Evolutionary conservation across 2,113 vertebrate species (phyloP).

Genomic region (Piaya cayana): DNA sequence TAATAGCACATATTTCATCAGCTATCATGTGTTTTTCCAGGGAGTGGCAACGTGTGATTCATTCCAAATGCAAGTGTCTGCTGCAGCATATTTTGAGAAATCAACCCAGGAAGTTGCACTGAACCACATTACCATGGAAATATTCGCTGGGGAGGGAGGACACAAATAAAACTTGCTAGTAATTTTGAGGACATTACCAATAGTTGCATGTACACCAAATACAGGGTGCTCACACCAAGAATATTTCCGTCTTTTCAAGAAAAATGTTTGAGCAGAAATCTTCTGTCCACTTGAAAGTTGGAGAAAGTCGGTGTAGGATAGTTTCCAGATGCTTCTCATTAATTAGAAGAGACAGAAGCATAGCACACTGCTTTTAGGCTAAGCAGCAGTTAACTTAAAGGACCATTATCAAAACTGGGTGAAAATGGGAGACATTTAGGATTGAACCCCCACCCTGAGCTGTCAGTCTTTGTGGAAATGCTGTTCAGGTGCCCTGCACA

Average conservation of each 20-base stretch:
- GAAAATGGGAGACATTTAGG: background rate
- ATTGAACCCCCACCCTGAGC: background rate
- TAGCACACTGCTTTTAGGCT: background rate
- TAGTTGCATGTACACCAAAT: background rate
- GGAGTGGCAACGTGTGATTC: conserved; percentile 20
- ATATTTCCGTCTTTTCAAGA: background rate
- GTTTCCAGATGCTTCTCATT: background rate
- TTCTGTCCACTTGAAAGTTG: background rate
- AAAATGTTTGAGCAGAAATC: background rate
- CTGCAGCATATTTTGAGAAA: conserved; percentile 27
- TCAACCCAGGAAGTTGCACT: conserved; percentile 4
- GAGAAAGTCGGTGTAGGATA: background rate
- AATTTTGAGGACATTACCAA: background rate
- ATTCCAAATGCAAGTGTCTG: background rate
- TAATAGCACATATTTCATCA: background rate
- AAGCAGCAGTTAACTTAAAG: background rate
- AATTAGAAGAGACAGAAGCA: background rate
- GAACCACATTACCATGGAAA: conserved; percentile 24
- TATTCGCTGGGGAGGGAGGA: background rate
- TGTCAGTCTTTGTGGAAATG: background rate
- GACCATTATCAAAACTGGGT: background rate
- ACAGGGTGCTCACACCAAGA: background rate
- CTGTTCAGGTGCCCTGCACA: background rate
- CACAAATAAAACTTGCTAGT: background rate
- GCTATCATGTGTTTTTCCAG: background rate